phyloP scores from a whole-genome alignment of 2,797 vertebrate species.

The Pangasius djambal region DNA sequence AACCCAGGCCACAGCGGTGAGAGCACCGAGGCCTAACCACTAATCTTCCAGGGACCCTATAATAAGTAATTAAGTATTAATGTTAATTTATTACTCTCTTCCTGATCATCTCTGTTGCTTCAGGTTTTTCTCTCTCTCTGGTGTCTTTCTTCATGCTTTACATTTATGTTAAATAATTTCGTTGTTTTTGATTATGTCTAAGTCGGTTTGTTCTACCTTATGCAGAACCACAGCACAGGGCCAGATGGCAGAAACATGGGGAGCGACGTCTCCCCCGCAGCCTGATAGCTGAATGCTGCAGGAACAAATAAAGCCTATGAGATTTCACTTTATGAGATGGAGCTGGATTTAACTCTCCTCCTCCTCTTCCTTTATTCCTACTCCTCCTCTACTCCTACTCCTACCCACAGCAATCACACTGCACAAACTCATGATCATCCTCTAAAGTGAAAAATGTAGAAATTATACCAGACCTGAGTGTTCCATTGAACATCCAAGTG shows the following conservation, averaged over 20 bases:
- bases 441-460: neutral
- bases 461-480: neutral
- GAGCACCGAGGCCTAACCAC: too few relatives aligned
- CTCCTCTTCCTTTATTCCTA: neutral
- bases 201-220: neutral
- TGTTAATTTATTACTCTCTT: neutral
- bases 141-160: neutral
- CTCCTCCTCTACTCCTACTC: neutral
- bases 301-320: constrained; percentile 72
- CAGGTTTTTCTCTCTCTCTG: neutral
- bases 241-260: constrained; percentile 71
- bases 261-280: constrained; percentile 69
- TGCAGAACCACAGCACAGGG: constrained; percentile 56
- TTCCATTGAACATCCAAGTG: neutral
- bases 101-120: neutral
- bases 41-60: too few relatives aligned
- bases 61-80: neutral
- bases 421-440: neutral
- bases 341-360: constrained; percentile 56
- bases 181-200: neutral
- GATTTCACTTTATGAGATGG: constrained; percentile 68
- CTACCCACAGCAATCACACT: neutral
- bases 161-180: neutral
- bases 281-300: constrained; percentile 74
- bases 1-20: too few relatives aligned